These are phyloP conservation scores for Seladonia tumulorum DNA, from an alignment of 2,888 invertebrate species.

Conservation along the genomic window DNA sequence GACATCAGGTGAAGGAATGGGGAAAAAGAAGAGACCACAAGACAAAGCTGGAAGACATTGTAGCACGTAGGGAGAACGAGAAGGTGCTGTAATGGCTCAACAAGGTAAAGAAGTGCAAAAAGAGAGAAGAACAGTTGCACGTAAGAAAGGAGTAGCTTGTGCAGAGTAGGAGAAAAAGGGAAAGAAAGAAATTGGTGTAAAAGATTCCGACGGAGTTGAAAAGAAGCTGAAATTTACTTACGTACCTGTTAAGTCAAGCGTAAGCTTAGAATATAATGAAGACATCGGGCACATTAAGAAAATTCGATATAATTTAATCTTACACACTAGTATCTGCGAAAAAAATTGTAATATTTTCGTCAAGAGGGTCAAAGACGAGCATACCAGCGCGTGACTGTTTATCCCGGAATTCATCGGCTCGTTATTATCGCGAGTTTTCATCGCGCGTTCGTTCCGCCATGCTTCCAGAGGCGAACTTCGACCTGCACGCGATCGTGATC, in stretches of 20 bases:
- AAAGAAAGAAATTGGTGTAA: background rate
- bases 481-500: constrained; percentile 1
- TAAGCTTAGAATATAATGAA: background rate
- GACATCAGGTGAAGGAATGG: background rate
- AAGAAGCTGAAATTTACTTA: background rate
- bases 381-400: constrained; percentile 4
- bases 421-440: constrained; percentile 33
- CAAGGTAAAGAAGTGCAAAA: background rate
- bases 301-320: too few species aligned
- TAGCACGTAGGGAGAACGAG: background rate
- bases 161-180: background rate
- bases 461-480: background rate
- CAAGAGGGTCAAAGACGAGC: background rate
- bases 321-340: too few species aligned
- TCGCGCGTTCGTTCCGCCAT: background rate
- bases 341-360: background rate
- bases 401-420: constrained; percentile 2
- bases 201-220: background rate
- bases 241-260: background rate
- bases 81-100: background rate
- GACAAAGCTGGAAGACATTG: background rate
- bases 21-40: background rate
- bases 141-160: background rate
- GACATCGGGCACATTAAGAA: background rate
- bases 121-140: background rate